Percentiles rank a stretch among this genome's conserved stretches.
Conservation (phyloP, 1,140 invertebrate species). For the Lordiphosa collinella region DNA sequence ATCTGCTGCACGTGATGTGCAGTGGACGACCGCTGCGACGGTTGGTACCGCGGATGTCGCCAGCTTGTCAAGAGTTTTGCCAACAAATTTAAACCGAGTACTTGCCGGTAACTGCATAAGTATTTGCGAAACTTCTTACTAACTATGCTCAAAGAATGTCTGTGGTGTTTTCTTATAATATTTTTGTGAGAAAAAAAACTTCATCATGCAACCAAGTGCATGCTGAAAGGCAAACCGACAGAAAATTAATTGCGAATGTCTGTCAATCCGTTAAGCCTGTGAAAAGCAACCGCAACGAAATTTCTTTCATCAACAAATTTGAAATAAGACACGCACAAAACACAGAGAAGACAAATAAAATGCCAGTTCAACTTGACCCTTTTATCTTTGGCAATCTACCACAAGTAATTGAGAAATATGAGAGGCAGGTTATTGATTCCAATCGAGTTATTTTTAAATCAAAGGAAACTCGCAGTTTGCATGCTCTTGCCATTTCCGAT, state of each 20-base stretch:
- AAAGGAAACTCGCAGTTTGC: no score
- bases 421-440: no score
- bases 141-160: background rate
- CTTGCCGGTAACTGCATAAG: background rate
- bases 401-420: no score
- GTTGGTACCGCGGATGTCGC: background rate
- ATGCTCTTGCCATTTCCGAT: no score
- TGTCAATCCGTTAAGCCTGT: background rate
- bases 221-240: background rate
- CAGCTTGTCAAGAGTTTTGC: background rate
- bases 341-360: no score
- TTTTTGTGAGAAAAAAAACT: background rate
- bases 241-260: background rate
- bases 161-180: background rate
- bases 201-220: background rate
- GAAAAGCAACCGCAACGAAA: no score
- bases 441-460: no score
- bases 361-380: no score
- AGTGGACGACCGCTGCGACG: background rate
- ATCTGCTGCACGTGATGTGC: conserved; percentile 47
- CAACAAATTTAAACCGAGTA: conserved; percentile 9
- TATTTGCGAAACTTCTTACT: conserved; percentile 3
- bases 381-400: no score
- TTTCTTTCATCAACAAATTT: no score
- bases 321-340: no score